Percentiles rank a stretch among this genome's conserved stretches.
Evolutionary conservation across 2,888 invertebrate genomes (phyloP).

Genomic region (Hypomecis atomaria): DNA sequence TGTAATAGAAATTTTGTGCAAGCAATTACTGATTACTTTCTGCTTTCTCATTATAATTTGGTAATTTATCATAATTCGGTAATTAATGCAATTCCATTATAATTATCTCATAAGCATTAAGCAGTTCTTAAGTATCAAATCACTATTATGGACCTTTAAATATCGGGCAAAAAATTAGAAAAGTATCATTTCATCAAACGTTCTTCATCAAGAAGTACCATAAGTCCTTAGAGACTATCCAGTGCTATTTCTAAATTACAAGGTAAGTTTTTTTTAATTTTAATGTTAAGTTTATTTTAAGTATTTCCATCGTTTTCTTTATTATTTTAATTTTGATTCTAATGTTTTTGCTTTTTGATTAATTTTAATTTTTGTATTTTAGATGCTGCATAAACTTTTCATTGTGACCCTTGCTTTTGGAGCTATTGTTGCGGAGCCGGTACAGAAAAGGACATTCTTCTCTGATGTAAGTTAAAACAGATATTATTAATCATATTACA

Average conservation of each 20-base stretch:
- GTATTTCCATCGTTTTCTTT: too few relatives aligned
- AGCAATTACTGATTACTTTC: constrained; percentile 4
- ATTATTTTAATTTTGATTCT: too few relatives aligned
- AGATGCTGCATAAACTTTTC: constrained; percentile 19
- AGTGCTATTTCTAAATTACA: not conserved
- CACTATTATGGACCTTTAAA: constrained; percentile 24
- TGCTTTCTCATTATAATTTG: constrained; percentile 7
- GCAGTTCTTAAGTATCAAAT: not conserved
- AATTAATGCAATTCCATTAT: constrained; percentile 5
- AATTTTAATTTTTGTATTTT: not conserved
- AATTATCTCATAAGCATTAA: not conserved
- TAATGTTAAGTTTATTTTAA: too few relatives aligned
- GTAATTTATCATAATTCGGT: constrained; percentile 2
- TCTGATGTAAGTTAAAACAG: constrained; percentile 13
- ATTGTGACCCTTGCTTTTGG: constrained; percentile 9
- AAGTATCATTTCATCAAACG: constrained; percentile 6
- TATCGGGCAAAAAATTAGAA: constrained; percentile 4
- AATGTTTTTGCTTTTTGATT: not conserved
- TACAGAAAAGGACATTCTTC: constrained; percentile 10
- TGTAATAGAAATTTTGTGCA: not conserved
- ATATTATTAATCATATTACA: too few relatives aligned
- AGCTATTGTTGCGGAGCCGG: constrained; percentile 18
- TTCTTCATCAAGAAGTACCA: not conserved
- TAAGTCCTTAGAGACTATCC: not conserved
- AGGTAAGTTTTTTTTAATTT: constrained; percentile 5